Base-by-base conservation (phyloP, 2,797 vertebrate genomes). In the Salmo trutta region DNA sequence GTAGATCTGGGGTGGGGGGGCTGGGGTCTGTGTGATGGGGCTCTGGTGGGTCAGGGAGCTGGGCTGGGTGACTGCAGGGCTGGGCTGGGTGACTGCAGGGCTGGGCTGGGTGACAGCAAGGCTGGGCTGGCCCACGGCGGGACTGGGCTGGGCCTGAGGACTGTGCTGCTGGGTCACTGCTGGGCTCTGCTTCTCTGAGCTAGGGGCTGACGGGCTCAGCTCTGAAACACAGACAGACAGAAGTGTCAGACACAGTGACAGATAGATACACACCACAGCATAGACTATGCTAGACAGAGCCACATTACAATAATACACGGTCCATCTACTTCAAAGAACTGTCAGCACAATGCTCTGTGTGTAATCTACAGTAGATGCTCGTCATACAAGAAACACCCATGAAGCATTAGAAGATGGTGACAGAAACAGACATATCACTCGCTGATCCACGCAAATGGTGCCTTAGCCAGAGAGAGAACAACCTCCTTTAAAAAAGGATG, bases 161-260 rank as follows among this genome's bases (percentile, higher is more conserved):
- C 97, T 97, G 91, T 95, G 93, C 89, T 96, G 97, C 87, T 98
- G 97, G 36, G 97, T 96, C 95, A 97, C 83, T 68, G 97, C 83
- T 70, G 98, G 97, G 89, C 97, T 99, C 92, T 98, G 98, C 90
- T 98, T 98, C 92, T 99, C 98, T 0, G 97, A 98, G 91, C 95
- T 95, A 83, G 96, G 95, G 0, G 95, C 98, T 0, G 98, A 98
- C 0, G 96, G 93, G 92, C 93, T 97, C 84, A 96, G 89, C 89
- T 99, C 98, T 98, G 93, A 0, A n/a, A 59, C 10, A 36, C 53
- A 74, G n/a, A 21, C 33, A 64, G 21, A 65, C 71, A 59, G 53
- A 64, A 29, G 5, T 4, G 4, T 4, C 41, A 67, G 19, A 69
- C 16, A 75, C 16, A 3, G 24, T 16, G 8, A 27, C 24, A 65